Evolutionary conservation across 2,113 vertebrate genomes (phyloP).

Genomic region (Dascyllus trimaculatus): DNA sequence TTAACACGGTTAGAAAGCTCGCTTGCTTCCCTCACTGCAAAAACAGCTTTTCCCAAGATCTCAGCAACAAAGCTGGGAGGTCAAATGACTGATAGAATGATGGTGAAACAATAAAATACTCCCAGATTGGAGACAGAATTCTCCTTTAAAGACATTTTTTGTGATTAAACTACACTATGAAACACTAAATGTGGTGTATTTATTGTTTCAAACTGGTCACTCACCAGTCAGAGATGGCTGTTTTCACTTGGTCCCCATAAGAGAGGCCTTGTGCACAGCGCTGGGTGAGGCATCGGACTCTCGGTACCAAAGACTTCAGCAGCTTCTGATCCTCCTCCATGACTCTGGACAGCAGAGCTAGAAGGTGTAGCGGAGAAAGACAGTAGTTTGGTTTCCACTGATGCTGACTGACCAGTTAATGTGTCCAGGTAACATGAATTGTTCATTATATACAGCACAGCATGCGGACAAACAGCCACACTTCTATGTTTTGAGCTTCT

Average conservation of each 20-base stretch:
- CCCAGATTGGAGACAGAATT: not conserved
- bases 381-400: not conserved
- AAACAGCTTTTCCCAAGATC: not conserved
- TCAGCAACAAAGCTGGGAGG: not conserved
- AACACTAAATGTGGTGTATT: not conserved
- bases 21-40: too few species aligned
- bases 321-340: constrained; percentile 78
- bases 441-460: not conserved
- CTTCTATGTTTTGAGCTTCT: constrained; percentile 1
- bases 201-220: constrained; percentile 26
- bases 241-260: constrained; percentile 76
- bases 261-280: constrained; percentile 74
- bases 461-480: not conserved
- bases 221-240: constrained; percentile 84
- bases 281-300: constrained; percentile 70
- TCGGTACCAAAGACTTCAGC: constrained; percentile 76
- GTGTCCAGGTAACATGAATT: not conserved
- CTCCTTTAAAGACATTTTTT: too few species aligned
- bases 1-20: not conserved
- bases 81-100: not conserved
- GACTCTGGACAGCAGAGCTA: constrained; percentile 81
- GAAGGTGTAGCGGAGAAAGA: not conserved
- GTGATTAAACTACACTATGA: too few species aligned
- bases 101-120: not conserved
- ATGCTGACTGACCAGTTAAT: not conserved